phyloP scores from a whole-genome alignment of 2,888 invertebrate species.

The Oscheius myriophilus region DNA sequence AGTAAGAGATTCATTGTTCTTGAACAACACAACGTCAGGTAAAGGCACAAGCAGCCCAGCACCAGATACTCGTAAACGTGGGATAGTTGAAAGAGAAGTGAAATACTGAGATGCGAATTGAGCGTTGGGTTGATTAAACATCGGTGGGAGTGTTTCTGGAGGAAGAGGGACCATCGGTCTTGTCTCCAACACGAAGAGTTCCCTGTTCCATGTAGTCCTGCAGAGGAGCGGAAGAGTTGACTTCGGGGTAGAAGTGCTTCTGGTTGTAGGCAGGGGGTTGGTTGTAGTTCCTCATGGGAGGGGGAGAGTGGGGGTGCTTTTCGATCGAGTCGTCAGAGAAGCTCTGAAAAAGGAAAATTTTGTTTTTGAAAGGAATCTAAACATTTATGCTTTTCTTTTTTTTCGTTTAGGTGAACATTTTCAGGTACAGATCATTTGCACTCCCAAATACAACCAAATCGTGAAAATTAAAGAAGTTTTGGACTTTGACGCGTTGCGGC shows the following conservation, averaged over 20 bases:
- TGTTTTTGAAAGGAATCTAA: neutral
- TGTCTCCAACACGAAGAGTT: conserved; percentile 31
- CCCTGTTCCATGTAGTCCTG: conserved; percentile 28
- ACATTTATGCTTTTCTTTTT: neutral
- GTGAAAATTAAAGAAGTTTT: no score
- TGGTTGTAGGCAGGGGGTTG: conserved; percentile 25
- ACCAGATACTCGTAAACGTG: conserved; percentile 19
- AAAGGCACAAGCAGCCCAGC: neutral
- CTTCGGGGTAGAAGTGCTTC: conserved; percentile 11
- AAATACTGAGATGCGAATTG: conserved; percentile 9
- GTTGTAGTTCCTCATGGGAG: conserved; percentile 5
- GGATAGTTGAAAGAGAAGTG: neutral
- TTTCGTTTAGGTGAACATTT: no score
- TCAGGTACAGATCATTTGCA: no score
- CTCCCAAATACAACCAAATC: no score
- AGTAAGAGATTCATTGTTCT: no score
- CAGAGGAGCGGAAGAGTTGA: neutral
- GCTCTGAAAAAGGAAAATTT: conserved; percentile 11
- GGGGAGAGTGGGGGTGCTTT: conserved; percentile 24
- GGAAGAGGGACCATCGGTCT: conserved; percentile 7
- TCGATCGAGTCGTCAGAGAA: conserved; percentile 28
- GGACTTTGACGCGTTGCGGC: no score
- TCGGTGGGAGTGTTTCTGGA: conserved; percentile 32
- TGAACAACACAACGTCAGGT: no score
- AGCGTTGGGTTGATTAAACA: conserved; percentile 9